These are phyloP conservation scores for Vandiemenella viatica DNA, from an alignment of 2,888 invertebrate genomes.

Conservation along the genomic window DNA sequence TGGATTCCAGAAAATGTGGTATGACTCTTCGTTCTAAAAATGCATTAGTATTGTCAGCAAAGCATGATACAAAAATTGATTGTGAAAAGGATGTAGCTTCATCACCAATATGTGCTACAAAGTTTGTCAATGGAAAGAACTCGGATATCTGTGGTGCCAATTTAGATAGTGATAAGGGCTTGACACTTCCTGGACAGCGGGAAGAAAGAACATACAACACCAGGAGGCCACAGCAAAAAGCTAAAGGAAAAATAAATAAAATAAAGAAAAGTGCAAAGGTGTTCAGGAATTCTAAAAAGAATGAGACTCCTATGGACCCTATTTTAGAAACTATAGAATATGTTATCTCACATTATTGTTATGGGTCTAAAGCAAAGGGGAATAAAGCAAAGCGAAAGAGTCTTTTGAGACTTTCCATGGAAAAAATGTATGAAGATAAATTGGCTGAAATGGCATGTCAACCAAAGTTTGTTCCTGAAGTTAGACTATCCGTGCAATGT, in stretches of 20 bases:
- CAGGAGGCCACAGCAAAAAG: too few relatives aligned
- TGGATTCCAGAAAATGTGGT: too few relatives aligned
- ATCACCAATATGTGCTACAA: not conserved
- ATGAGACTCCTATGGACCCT: too few relatives aligned
- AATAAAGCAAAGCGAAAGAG: too few relatives aligned
- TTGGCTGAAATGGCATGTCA: not conserved
- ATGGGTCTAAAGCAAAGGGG: too few relatives aligned
- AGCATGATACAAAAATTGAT: not conserved
- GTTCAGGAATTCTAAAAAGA: constrained; percentile 3
- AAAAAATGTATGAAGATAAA: not conserved
- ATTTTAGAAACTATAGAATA: constrained; percentile 17
- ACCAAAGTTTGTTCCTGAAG: not conserved
- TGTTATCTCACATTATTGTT: constrained; percentile 16
- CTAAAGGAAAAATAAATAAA: too few relatives aligned
- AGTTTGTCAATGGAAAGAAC: not conserved
- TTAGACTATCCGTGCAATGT: constrained; percentile 22
- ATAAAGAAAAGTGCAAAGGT: not conserved
- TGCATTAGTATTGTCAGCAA: too few relatives aligned
- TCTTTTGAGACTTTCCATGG: not conserved
- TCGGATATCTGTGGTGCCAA: too few relatives aligned
- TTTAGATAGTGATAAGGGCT: too few relatives aligned
- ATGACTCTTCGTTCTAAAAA: too few relatives aligned
- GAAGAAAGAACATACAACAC: too few relatives aligned
- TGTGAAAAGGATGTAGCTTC: not conserved
- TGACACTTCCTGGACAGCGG: too few relatives aligned